Evolutionary conservation across 2,797 vertebrate genomes (phyloP), one percentile per base, ranked within the genome.

Genomic region (Microcaecilia unicolor): DNA sequence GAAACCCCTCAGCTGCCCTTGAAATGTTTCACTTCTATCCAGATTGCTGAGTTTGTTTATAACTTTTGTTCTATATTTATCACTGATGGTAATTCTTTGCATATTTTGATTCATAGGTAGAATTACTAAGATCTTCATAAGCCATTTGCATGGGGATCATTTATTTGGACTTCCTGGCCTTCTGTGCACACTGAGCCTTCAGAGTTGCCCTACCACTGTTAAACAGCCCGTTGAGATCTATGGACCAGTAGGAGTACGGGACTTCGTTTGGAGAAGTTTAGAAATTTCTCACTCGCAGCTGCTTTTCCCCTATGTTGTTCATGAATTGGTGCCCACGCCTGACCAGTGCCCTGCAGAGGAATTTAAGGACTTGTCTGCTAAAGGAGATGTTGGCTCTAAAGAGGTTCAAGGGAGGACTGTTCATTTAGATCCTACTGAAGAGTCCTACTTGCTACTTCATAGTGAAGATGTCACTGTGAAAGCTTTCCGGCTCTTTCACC

Each of bases 111-210:
- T 23, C 20, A 20, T 61, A 97, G 94, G 91, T 34, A 83, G 74
- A 43, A 92, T 98, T 32, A 85, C 85, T 46, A 98, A 95, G 71
- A 83, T 97, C 32, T 98, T 97, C 67, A 92, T 98, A 33, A 92
- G 90, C 2, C 94, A 97, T 36, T 70, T 97, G 9, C 94, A 98
- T 4, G 92, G 94, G 2, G 94, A 97, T 44, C 94, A 98, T 63
- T 27, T 98, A 4, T 98, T 96, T 19, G 92, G 94, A 2, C 84
- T 98, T 3, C 92, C 94, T 0, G 94, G 94, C 25, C 78, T 98
- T 8, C 80, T 98, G 15, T 96, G 93, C 59, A 97, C 92, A 0
- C 66, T 97, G 17, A 93, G 90, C 47, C 80, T 98, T 8, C 90
- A 90, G 58, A 78, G 64, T 1, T 74, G 44, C 63, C 36, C 80